Evolutionary conservation across 2,797 vertebrate species (phyloP).

Genomic region (Erethizon dorsatum): DNA sequence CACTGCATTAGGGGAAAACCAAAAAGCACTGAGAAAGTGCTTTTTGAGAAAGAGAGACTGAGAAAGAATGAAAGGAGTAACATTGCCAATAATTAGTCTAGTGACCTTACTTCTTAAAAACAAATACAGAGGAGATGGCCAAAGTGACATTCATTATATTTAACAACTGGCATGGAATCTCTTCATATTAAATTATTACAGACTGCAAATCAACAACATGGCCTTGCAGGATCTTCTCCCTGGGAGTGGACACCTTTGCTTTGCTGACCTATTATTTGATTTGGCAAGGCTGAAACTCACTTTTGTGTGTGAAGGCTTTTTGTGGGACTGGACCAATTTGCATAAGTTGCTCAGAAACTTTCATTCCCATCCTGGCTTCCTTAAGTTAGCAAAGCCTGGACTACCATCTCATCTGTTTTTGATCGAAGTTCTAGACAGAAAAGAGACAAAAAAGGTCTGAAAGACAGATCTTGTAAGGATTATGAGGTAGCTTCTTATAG

Average conservation of each 20-base stretch:
- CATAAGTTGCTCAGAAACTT: neutral
- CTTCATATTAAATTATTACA: neutral
- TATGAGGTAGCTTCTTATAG: neutral
- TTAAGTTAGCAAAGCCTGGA: neutral
- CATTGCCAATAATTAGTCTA: neutral
- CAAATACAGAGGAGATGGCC: neutral
- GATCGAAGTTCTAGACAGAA: neutral
- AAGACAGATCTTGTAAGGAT: neutral
- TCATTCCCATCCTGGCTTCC: neutral
- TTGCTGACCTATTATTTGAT: neutral
- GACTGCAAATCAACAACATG: neutral
- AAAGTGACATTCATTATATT: neutral
- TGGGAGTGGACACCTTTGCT: neutral
- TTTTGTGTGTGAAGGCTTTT: neutral
- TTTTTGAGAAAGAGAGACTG: neutral
- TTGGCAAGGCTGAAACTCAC: neutral
- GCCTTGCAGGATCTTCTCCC: neutral
- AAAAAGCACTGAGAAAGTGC: neutral
- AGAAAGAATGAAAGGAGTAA: neutral
- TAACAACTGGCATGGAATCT: neutral
- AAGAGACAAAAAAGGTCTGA: neutral
- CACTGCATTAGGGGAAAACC: neutral
- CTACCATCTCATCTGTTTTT: neutral
- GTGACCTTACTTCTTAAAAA: neutral
- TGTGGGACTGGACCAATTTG: neutral